These are phyloP conservation scores for Scophthalmus maximus DNA, from an alignment of 2,113 vertebrate genomes.

Conservation along the genomic window DNA sequence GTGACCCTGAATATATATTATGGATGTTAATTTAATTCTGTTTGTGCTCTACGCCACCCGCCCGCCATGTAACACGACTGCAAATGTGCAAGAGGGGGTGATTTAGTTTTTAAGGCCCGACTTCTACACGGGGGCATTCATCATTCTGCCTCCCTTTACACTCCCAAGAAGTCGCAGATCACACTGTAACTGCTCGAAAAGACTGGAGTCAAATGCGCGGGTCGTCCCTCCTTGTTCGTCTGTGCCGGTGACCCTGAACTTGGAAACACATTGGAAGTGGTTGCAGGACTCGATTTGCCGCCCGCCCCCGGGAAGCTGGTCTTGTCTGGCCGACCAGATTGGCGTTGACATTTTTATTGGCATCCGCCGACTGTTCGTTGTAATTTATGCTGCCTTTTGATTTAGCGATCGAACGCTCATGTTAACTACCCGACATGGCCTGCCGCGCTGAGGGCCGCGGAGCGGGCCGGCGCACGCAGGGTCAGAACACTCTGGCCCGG, in stretches of 20 bases:
- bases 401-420: conserved; percentile 32
- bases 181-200: neutral
- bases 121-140: neutral
- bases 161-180: neutral
- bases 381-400: conserved; percentile 62
- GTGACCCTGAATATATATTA: too few relatives aligned
- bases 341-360: conserved; percentile 54
- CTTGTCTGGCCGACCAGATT: conserved; percentile 33
- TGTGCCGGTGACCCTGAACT: conserved; percentile 12
- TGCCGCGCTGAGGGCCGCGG: neutral
- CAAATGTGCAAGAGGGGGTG: neutral
- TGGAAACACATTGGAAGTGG: conserved; percentile 3
- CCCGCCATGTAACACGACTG: neutral
- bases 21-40: neutral
- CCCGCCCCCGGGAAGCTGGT: neutral
- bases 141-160: neutral
- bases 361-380: conserved; percentile 32
- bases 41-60: neutral
- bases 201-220: neutral
- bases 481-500: conserved; percentile 29
- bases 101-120: neutral
- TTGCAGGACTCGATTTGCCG: conserved; percentile 28
- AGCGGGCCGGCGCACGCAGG: conserved; percentile 18
- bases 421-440: conserved; percentile 28
- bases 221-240: neutral